phyloP scores from a whole-genome alignment of 2,113 vertebrate genomes.

The Phylloscopus trochiloides region DNA sequence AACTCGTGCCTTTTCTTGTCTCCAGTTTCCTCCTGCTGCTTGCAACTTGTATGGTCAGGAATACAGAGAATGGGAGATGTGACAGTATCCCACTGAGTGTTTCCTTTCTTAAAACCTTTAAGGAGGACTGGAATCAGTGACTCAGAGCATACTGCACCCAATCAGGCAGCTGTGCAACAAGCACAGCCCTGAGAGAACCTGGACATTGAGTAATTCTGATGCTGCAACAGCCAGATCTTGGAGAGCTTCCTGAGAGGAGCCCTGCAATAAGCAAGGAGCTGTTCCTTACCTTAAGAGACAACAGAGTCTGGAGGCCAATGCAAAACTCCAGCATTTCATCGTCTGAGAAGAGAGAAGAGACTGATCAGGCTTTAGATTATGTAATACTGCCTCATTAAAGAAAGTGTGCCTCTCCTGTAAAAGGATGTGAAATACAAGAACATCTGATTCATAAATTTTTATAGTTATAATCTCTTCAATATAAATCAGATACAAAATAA shows the following conservation, averaged over 20 bases:
- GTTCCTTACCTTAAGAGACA: conserved; percentile 87
- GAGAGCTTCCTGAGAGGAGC: neutral
- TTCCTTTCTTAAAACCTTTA: neutral
- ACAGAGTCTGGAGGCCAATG: conserved; percentile 88
- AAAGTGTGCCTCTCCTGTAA: neutral
- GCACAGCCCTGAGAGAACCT: neutral
- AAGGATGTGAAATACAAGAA: neutral
- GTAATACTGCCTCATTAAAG: neutral
- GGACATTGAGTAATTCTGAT: neutral
- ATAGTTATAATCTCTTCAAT: neutral
- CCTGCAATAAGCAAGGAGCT: neutral
- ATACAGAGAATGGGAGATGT: neutral
- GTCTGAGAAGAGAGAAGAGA: conserved; percentile 73
- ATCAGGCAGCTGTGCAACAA: neutral
- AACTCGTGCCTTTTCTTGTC: neutral
- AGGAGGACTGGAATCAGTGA: neutral
- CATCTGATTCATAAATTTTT: neutral
- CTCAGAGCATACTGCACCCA: neutral
- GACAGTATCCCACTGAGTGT: neutral
- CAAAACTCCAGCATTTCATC: conserved; percentile 83
- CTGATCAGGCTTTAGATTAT: neutral
- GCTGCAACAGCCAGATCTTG: neutral
- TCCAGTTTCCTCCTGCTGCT: neutral
- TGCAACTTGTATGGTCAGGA: neutral
- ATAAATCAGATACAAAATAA: neutral